Conservation (phyloP, 2,113 vertebrate species). For the Urocitellus parryii region DNA sequence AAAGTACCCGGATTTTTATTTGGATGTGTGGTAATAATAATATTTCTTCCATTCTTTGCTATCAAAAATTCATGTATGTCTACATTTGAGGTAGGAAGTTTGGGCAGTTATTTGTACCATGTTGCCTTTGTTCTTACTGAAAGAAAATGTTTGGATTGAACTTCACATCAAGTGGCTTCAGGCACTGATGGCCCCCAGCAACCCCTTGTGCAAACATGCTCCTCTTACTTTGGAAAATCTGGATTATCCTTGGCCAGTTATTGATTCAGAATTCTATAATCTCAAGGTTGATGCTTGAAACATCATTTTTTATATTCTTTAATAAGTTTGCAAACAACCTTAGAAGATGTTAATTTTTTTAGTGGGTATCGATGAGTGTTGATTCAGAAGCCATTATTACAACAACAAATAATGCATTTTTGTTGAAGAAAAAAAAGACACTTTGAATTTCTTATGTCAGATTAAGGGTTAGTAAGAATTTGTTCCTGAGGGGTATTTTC, state of each 20-base stretch:
- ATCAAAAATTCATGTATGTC: not conserved
- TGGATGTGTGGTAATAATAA: not conserved
- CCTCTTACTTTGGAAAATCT: not conserved
- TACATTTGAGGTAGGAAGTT: not conserved
- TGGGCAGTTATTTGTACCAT: not conserved
- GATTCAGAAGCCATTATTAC: slow-evolving; percentile 37
- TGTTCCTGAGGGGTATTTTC: slow-evolving; percentile 60
- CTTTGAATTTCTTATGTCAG: slow-evolving; percentile 58
- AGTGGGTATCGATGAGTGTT: not conserved
- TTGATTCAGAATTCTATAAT: slow-evolving; percentile 26
- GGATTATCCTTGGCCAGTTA: not conserved
- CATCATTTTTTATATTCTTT: not conserved
- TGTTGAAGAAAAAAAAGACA: slow-evolving; percentile 60
- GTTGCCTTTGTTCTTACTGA: not conserved
- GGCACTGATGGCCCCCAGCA: not conserved
- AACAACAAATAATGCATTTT: slow-evolving; percentile 31
- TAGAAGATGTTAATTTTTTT: slow-evolving; percentile 31
- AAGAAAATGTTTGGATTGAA: slow-evolving; percentile 4
- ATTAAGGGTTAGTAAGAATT: slow-evolving; percentile 50
- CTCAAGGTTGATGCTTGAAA: not conserved
- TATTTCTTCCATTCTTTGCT: slow-evolving; percentile 13
- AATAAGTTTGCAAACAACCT: slow-evolving; percentile 29
- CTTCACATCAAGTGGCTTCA: not conserved
- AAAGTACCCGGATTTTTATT: slow-evolving; percentile 40
- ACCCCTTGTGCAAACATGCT: not conserved